A percentile compares a stretch with the other conserved stretches of the same genome.
phyloP scores from a whole-genome alignment of 2,113 vertebrate species.

The Varanus komodoensis region DNA sequence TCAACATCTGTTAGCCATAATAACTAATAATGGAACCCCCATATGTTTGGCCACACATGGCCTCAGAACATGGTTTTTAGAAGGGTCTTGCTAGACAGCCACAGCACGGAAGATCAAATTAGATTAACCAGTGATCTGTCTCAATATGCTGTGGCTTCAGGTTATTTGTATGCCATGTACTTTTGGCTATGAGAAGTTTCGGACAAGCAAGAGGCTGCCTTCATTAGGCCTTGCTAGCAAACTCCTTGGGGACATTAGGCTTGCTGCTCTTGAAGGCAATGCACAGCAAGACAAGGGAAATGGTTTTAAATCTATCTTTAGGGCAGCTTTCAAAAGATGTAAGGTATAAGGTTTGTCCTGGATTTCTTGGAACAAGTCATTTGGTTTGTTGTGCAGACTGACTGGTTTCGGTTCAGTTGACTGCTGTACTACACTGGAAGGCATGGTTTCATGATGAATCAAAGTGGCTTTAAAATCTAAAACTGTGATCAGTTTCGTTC shows the following conservation, averaged over 20 bases:
- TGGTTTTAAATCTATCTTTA: neutral
- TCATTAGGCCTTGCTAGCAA: neutral
- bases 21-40: neutral
- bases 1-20: neutral
- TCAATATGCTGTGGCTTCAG: neutral
- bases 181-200: neutral
- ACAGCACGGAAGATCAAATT: neutral
- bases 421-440: neutral
- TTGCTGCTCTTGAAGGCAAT: neutral
- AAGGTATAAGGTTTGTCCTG: neutral
- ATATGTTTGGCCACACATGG: neutral
- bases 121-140: neutral
- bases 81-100: neutral
- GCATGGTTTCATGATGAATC: neutral
- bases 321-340: neutral
- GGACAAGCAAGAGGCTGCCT: neutral
- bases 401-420: neutral
- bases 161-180: neutral
- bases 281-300: neutral
- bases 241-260: neutral
- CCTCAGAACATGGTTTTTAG: too few relatives aligned
- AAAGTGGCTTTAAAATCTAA: neutral
- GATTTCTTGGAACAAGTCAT: neutral
- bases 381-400: neutral
- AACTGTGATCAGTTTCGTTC: neutral